Conservation (phyloP, 2,113 vertebrate genomes). For the Physeter macrocephalus region DNA sequence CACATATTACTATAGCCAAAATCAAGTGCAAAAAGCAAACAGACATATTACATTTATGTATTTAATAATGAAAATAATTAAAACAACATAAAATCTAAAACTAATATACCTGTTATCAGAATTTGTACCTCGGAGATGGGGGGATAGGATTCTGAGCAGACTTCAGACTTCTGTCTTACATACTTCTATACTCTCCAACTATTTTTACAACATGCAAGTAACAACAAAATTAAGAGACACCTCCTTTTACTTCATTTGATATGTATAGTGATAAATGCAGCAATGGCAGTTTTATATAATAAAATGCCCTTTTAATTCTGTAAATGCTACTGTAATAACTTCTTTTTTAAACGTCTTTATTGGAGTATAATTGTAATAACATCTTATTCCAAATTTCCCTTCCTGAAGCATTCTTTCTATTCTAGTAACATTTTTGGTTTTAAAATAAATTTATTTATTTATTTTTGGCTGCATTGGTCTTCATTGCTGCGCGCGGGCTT, state of each 20-base stretch:
- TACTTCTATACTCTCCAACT: neutral
- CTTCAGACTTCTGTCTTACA: neutral
- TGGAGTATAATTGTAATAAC: neutral
- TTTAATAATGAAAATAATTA: constrained; percentile 24
- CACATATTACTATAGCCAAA: neutral
- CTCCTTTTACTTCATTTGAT: constrained; percentile 15
- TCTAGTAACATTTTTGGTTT: neutral
- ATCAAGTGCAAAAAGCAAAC: neutral
- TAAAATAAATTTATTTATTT: no score
- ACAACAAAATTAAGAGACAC: neutral
- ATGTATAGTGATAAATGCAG: neutral
- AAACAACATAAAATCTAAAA: neutral
- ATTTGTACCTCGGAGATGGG: neutral
- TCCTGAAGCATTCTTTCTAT: neutral
- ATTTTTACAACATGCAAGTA: neutral
- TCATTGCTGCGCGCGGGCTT: no score
- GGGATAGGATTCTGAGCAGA: neutral
- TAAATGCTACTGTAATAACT: neutral
- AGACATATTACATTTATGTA: neutral
- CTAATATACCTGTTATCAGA: neutral
- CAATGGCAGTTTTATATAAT: neutral
- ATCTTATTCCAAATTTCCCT: neutral
- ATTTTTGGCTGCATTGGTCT: no score
- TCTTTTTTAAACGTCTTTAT: neutral
- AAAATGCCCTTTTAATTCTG: neutral